Percentiles rank a stretch among this genome's conserved stretches.
Conservation (phyloP, 2,113 vertebrate species). For the Phylloscopus trochiloides region DNA sequence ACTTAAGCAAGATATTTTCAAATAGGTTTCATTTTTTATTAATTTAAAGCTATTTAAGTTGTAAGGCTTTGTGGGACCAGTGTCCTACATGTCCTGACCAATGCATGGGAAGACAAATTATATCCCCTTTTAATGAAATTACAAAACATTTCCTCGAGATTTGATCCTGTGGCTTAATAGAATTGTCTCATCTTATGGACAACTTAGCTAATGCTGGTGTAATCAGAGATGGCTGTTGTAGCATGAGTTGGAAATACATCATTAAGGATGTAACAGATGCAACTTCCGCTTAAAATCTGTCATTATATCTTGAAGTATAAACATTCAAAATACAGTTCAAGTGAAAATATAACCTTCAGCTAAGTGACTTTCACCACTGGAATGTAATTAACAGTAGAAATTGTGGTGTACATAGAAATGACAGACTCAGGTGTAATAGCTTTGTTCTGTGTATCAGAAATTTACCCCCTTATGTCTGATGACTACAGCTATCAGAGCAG, state of each 20-base stretch:
- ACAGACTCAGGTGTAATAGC: neutral
- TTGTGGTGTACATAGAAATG: neutral
- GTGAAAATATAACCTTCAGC: neutral
- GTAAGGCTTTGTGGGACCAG: neutral
- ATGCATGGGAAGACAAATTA: neutral
- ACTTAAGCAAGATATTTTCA: neutral
- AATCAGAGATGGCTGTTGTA: conserved; percentile 17
- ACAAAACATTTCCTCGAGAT: conserved; percentile 49
- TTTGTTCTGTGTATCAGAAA: neutral
- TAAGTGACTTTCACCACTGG: neutral
- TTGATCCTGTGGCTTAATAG: conserved; percentile 47
- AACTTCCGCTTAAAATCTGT: neutral
- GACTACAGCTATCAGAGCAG: neutral
- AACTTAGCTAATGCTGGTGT: conserved; percentile 51
- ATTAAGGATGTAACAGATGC: neutral
- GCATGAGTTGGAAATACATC: neutral
- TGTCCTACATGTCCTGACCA: neutral
- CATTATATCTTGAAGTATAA: neutral
- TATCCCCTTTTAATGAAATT: conserved; percentile 48
- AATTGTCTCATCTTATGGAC: conserved; percentile 25
- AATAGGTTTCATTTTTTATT: neutral
- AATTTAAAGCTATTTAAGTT: neutral
- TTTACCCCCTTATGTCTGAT: neutral
- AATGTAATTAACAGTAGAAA: neutral
- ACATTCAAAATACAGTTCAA: neutral